Evolutionary conservation across 2,888 invertebrate species (phyloP).

Genomic region (Trachelus tabidus): DNA sequence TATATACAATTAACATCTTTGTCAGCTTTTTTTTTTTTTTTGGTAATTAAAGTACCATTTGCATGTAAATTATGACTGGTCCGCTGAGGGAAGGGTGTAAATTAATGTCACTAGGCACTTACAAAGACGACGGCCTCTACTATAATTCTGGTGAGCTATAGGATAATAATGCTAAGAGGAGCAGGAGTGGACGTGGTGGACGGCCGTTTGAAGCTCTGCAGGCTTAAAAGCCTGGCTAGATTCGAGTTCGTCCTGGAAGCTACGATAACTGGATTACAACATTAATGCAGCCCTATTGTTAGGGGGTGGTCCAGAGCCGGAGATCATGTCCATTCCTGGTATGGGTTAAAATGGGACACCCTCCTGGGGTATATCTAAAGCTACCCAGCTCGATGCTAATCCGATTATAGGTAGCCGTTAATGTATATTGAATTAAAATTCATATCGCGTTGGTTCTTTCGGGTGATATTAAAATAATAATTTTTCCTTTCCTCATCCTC

Average conservation of each 20-base stretch:
- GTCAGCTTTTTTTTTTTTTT: neutral
- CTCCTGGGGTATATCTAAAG: neutral
- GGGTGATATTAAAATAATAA: neutral
- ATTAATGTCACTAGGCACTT: neutral
- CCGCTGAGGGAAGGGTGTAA: neutral
- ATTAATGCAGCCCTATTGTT: conserved; percentile 7
- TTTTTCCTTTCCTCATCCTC: neutral
- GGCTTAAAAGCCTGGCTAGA: conserved; percentile 5
- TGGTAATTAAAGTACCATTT: neutral
- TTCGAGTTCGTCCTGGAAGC: conserved; percentile 9
- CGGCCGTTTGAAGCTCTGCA: neutral
- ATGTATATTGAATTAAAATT: conserved; percentile 49
- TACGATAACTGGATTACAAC: conserved; percentile 10
- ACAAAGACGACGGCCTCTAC: neutral
- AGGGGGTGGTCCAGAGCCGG: neutral
- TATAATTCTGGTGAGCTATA: neutral
- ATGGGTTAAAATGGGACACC: neutral
- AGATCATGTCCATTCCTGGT: neutral
- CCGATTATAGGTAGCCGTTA: conserved; percentile 39
- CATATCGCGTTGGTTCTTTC: conserved; percentile 19
- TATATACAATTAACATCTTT: neutral
- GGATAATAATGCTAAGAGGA: neutral
- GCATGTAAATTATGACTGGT: neutral
- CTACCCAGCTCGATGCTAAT: conserved; percentile 30
- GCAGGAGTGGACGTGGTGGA: neutral